A percentile compares a stretch with the other conserved stretches of the same genome.
Evolutionary conservation across 2,888 invertebrate genomes (phyloP).

Genomic region (Amblyjoppa fuscipennis): DNA sequence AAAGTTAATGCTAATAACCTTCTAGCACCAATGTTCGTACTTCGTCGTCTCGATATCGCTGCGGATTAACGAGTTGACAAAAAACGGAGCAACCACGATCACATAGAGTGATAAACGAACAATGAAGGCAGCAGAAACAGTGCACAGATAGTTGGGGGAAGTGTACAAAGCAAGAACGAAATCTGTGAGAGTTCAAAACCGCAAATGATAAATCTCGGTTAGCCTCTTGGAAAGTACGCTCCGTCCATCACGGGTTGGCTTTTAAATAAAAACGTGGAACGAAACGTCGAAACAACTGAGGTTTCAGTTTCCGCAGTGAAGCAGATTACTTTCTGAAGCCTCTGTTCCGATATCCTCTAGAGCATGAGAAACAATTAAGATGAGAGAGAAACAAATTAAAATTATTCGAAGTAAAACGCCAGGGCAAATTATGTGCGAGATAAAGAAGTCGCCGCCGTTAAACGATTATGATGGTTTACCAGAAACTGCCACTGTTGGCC

Average conservation of each 20-base stretch:
- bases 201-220: constrained; percentile 25
- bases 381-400: constrained; percentile 5
- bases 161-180: constrained; percentile 28
- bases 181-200: constrained; percentile 47
- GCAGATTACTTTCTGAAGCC: not conserved
- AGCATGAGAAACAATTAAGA: constrained; percentile 5
- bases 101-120: constrained; percentile 2
- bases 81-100: constrained; percentile 11
- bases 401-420: constrained; percentile 7
- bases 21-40: constrained; percentile 47
- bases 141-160: not conserved
- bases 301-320: constrained; percentile 29
- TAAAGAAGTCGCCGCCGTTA: not conserved
- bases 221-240: constrained; percentile 9
- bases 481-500: constrained; percentile 10
- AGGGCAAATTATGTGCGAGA: not conserved
- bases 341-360: not conserved
- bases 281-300: constrained; percentile 16
- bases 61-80: constrained; percentile 55
- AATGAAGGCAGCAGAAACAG: not conserved
- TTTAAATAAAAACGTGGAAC: constrained; percentile 35
- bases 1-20: constrained; percentile 63
- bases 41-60: not conserved
- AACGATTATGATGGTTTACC: constrained; percentile 37
- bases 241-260: constrained; percentile 43